Percentiles rank a stretch among this genome's conserved stretches.
Conservation (phyloP, 1,140 invertebrate species). For the Trichonephila clavipes region DNA sequence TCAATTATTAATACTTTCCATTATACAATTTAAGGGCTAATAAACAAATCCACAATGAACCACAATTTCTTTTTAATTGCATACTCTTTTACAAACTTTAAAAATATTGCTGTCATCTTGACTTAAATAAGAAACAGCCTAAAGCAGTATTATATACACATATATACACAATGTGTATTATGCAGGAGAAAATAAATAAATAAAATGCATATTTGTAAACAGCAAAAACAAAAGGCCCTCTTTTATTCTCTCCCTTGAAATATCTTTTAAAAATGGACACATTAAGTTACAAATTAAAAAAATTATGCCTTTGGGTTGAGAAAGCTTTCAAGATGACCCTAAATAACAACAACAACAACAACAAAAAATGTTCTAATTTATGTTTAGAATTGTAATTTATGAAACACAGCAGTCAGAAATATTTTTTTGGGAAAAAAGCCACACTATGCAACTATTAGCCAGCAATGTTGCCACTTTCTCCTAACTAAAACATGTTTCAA, state of each 20-base stretch:
- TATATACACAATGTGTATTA: conserved; percentile 49
- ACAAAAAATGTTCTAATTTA: neutral
- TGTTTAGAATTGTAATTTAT: neutral
- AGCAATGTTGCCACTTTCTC: neutral
- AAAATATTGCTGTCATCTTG: conserved; percentile 61
- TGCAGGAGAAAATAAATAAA: neutral
- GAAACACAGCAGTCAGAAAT: neutral
- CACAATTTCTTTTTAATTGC: conserved; percentile 61
- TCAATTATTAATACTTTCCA: neutral
- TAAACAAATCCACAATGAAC: conserved; percentile 27
- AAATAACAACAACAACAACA: too few relatives aligned
- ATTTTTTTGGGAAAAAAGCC: neutral
- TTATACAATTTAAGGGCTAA: conserved; percentile 3
- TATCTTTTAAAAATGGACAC: neutral
- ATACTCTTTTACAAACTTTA: conserved; percentile 61
- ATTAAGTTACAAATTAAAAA: neutral
- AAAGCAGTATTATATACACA: conserved; percentile 59
- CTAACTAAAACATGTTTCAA: conserved; percentile 48
- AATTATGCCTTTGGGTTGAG: conserved; percentile 5
- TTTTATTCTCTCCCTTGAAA: neutral
- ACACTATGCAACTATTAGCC: conserved; percentile 11
- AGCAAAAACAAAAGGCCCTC: conserved; percentile 47
- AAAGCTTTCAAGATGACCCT: conserved; percentile 16
- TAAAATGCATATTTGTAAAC: neutral
- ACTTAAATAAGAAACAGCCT: conserved; percentile 60